Base-by-base conservation (phyloP, 2,113 vertebrate species). In the Montifringilla adamsi region DNA sequence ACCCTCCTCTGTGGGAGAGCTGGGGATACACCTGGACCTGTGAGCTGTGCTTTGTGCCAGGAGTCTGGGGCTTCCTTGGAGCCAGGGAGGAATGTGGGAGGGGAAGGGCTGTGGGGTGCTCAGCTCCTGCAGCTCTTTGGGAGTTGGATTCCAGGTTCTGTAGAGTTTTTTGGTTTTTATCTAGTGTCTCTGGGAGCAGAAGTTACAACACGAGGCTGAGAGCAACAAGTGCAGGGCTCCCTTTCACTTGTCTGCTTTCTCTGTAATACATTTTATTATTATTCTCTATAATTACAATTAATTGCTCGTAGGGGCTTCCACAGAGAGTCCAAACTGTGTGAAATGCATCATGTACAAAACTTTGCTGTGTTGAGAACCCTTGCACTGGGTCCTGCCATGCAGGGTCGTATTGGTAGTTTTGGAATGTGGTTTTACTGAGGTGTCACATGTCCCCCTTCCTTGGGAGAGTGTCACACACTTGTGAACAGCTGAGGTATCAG, bases 371-470 rank as follows among this genome's bases (percentile, higher is more conserved):
- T 19, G 70, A 53, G 70, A 91, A 8, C 17, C n/a, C 28, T 66
- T 28, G 23, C 6, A 0, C 23, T 47, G 47, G 3, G 2, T 64
- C 43, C 49, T 83, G 82, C 55, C 0, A 0, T 15, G 62, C 52
- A 33, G 60, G 43, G 43, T 15, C 0, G 0, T 4, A 1, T 4
- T n/a, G 41, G 20, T 21, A 20, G 30, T 16, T 84, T 18, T 41
- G 68, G 55, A 79, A 78, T 28, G 37, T 31, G 60, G 5, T 28
- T 68, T 72, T 43, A 43, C 27, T 31, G 74, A 73, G 44, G 28
- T 66, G 47, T 9, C 49, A 22, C 17, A 1, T 15, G 41, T 31
- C 43, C 30, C 15, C 28, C 6, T 17, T 55, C 30, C 20, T 31
- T 52, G 37, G 27, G 53, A 64, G 44, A 17, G 15, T 10, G 11